phyloP scores from a whole-genome alignment of 2,888 invertebrate genomes.

The Lacanobia wlatinum region DNA sequence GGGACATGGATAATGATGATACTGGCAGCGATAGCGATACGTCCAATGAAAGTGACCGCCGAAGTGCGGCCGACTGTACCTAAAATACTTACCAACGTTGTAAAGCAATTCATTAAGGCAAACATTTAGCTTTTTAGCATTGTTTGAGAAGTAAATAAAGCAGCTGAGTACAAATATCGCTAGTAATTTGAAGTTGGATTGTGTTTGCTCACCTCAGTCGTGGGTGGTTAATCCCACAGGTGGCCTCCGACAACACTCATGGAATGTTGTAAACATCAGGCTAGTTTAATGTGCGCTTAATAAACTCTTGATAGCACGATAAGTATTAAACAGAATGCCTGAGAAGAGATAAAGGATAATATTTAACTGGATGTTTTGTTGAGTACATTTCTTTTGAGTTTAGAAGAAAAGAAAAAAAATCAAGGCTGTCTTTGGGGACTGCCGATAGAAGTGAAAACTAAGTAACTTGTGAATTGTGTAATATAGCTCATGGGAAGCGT shows the following conservation, averaged over 20 bases:
- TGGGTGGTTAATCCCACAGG: conserved; percentile 76
- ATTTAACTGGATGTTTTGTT: neutral
- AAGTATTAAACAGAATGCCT: neutral
- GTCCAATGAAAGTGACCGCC: too few species aligned
- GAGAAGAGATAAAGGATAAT: neutral
- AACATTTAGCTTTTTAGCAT: conserved; percentile 43
- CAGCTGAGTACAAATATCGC: conserved; percentile 66
- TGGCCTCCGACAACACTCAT: conserved; percentile 66
- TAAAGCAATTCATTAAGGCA: conserved; percentile 49
- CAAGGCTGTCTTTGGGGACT: too few species aligned
- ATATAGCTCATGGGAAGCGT: too few species aligned
- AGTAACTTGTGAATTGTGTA: too few species aligned
- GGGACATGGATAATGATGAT: too few species aligned
- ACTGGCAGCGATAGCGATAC: too few species aligned
- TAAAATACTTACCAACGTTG: neutral
- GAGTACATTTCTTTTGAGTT: neutral
- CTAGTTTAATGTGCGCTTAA: conserved; percentile 6
- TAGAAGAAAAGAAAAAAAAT: too few species aligned
- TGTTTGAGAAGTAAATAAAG: conserved; percentile 70
- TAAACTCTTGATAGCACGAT: conserved; percentile 4
- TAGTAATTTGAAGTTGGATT: conserved; percentile 64
- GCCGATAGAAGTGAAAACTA: too few species aligned
- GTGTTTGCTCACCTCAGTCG: conserved; percentile 70
- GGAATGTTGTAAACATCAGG: conserved; percentile 66
- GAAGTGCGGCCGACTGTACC: neutral